phyloP scores from a whole-genome alignment of 1,140 invertebrate species.

The Leptinotarsa lineolata region DNA sequence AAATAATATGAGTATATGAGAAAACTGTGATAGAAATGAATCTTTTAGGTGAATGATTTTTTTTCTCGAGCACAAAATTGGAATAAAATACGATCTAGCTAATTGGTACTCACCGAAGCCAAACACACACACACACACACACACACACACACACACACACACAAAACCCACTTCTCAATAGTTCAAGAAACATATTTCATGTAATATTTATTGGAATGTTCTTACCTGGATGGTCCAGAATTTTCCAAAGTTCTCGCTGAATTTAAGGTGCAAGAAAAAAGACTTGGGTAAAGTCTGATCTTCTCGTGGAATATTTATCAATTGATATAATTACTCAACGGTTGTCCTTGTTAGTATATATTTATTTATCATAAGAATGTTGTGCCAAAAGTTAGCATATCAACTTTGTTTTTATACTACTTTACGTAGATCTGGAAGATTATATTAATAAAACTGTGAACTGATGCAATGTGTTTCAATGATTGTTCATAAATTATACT shows the following conservation, averaged over 20 bases:
- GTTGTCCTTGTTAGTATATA: neutral
- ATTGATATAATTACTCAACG: neutral
- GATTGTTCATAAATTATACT: neutral
- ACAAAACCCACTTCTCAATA: too few relatives aligned
- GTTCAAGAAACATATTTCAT: too few relatives aligned
- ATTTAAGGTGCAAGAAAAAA: neutral
- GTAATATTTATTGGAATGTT: too few relatives aligned
- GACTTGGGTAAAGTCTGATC: neutral
- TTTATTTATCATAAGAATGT: neutral
- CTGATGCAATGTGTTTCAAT: neutral
- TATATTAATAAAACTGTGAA: slow-evolving; percentile 20
- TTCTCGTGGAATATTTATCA: neutral
- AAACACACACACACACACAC: too few relatives aligned
- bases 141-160: too few relatives aligned
- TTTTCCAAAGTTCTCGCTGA: neutral
- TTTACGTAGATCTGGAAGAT: neutral
- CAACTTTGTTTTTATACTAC: slow-evolving; percentile 18
- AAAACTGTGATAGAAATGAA: too few relatives aligned
- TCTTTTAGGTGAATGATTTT: too few relatives aligned
- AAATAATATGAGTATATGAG: too few relatives aligned
- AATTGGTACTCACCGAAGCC: too few relatives aligned
- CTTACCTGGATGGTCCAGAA: neutral
- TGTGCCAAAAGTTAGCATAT: slow-evolving; percentile 21
- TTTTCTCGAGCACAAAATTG: too few relatives aligned
- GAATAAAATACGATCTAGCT: too few relatives aligned